phyloP scores from a whole-genome alignment of 2,888 invertebrate species.

The Agriopis marginaria region DNA sequence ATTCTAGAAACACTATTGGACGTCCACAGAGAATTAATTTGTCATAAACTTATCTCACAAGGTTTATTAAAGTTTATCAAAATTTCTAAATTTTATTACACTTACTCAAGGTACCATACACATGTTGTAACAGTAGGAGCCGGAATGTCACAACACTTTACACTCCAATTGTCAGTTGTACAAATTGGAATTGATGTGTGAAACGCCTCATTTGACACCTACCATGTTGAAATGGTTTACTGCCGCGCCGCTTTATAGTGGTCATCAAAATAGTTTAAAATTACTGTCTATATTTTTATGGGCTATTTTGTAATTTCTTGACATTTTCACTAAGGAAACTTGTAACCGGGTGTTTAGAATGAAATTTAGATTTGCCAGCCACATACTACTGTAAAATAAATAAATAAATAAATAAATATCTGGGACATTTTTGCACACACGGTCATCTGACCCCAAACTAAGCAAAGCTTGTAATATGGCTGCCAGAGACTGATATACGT shows the following conservation, averaged over 20 bases:
- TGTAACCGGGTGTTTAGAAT: too few relatives aligned
- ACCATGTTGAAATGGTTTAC: slow-evolving; percentile 52
- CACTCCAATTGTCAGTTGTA: slow-evolving; percentile 68
- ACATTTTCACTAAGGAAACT: neutral
- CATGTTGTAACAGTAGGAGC: slow-evolving; percentile 50
- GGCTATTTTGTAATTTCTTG: slow-evolving; percentile 13
- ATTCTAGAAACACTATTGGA: neutral
- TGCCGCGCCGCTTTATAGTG: slow-evolving; percentile 34
- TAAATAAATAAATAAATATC: too few relatives aligned
- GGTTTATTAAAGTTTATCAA: neutral
- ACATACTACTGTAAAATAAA: too few relatives aligned
- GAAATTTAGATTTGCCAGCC: too few relatives aligned
- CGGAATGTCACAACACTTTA: slow-evolving; percentile 65
- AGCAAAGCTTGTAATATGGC: too few relatives aligned
- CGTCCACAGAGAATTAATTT: neutral
- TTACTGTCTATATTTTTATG: slow-evolving; percentile 16
- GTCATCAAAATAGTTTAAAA: slow-evolving; percentile 42
- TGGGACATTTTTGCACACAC: too few relatives aligned
- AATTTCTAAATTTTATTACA: neutral
- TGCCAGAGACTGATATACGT: too few relatives aligned
- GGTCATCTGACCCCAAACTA: too few relatives aligned
- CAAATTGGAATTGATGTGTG: slow-evolving; percentile 75
- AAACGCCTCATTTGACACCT: slow-evolving; percentile 66
- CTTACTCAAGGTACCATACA: slow-evolving; percentile 2
- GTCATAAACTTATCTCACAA: neutral